Evolutionary conservation across 2,113 vertebrate species (phyloP).

Genomic region (Onychorhynchus coronatus): DNA sequence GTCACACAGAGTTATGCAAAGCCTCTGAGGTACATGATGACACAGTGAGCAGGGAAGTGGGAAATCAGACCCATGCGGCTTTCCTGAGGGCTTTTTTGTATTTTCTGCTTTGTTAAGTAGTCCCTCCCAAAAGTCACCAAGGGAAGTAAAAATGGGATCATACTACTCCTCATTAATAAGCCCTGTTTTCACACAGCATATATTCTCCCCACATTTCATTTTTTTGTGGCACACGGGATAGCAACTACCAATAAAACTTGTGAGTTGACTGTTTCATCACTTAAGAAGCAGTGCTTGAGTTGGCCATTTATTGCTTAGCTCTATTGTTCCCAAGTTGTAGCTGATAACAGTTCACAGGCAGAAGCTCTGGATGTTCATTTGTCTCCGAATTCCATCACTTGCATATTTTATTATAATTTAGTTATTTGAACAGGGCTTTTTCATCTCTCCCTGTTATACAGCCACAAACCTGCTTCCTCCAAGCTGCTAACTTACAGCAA

Average conservation of each 20-base stretch:
- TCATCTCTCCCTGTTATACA: neutral
- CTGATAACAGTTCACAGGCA: neutral
- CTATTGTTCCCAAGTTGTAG: neutral
- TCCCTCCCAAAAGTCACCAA: neutral
- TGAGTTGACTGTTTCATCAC: neutral
- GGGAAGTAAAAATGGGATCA: neutral
- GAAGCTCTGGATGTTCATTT: neutral
- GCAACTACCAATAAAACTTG: neutral
- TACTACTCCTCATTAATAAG: neutral
- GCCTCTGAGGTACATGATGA: neutral
- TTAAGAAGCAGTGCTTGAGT: neutral
- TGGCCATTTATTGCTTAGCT: neutral
- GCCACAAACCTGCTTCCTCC: neutral
- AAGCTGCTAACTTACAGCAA: neutral
- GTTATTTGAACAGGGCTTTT: neutral
- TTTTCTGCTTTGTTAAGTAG: neutral
- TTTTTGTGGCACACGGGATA: neutral
- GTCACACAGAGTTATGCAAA: conserved; percentile 16
- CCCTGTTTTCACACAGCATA: neutral
- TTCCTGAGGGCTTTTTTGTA: neutral
- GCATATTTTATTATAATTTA: neutral
- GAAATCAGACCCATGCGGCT: conserved; percentile 31
- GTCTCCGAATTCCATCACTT: neutral
- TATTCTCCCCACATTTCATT: neutral
- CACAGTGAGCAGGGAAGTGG: neutral